Base-by-base conservation (phyloP, 2,888 invertebrate species). In the Cinara cedri region DNA sequence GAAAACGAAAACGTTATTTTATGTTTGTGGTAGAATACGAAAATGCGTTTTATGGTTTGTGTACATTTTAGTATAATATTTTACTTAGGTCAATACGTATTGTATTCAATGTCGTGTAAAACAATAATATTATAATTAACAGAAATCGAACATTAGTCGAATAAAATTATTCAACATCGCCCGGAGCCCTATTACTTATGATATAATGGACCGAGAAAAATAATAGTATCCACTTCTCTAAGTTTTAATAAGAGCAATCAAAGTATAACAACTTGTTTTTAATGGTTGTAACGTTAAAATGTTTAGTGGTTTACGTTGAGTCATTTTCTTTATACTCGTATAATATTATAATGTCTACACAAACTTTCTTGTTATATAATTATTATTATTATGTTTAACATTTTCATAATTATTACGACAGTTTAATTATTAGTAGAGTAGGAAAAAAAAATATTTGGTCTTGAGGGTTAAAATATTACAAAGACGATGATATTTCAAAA, bases 311-410 rank as follows among this genome's bases (percentile, higher is more conserved):
- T 72, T 74, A 11, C 51, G 72, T 49, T 34, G 62, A 74, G 34
- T 74, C 72, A 74, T 51, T 19, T 21, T 14, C 34, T 70, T 42
- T 51, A 72, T 62, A 34, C 34, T 6, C 34, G 34, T 21, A 34
- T 34, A 34, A 34, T 34, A 6, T 34, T 42, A 57, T 55, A 46
- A 72, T 72, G 34, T 74, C 62, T 74, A 74, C 51, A 62, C 19
- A 63, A 74, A 62, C 62, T 74, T n/a, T 60, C 34, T 34, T 21
- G 21, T 21, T 34, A 34, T 74, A 70, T 34, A 63, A 57, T 46
- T 21, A 57, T 21, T 51, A 74, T n/a, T 74, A 19, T 26, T 57
- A 21, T 71, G n/a, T 24, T 16, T 49, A 26, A 51, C 11, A 34
- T 49, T 11, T 70, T 34, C 60, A 21, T 26, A 34, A 71, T 51